Percentiles rank a stretch among this genome's conserved stretches.
Conservation (phyloP, 2,113 vertebrate species). For the Lynx canadensis region DNA sequence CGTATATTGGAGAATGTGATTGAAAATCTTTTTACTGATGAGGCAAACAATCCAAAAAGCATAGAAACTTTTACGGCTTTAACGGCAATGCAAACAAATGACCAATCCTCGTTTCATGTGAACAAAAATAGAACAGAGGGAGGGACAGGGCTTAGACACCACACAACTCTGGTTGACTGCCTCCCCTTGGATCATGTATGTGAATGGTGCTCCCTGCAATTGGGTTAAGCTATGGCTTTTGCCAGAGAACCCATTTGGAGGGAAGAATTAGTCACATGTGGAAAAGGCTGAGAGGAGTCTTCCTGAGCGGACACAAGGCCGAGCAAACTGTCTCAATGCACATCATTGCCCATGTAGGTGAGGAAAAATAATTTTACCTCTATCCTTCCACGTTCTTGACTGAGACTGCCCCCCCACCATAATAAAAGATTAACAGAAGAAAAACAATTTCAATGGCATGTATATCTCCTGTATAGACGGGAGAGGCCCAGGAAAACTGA, state of each 20-base stretch:
- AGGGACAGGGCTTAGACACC: background rate
- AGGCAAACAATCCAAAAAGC: background rate
- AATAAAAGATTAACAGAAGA: background rate
- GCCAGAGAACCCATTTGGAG: slow-evolving; percentile 19
- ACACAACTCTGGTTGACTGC: background rate
- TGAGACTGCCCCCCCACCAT: background rate
- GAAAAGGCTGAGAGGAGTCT: background rate
- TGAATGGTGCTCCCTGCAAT: background rate
- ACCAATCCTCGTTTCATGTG: background rate
- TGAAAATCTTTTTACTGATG: background rate
- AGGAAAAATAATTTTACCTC: background rate
- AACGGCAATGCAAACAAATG: background rate
- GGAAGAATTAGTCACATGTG: background rate
- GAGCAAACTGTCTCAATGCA: background rate
- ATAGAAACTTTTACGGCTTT: background rate
- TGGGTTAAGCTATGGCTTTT: background rate
- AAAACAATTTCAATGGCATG: background rate
- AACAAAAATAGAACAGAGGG: background rate
- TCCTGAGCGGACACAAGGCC: background rate
- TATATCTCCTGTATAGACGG: background rate
- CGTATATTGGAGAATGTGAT: background rate
- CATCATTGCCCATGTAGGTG: background rate
- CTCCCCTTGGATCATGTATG: background rate
- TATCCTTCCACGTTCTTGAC: background rate
- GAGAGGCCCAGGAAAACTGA: background rate